phyloP scores from a whole-genome alignment of 2,888 invertebrate genomes.

The Xestia xanthographa region DNA sequence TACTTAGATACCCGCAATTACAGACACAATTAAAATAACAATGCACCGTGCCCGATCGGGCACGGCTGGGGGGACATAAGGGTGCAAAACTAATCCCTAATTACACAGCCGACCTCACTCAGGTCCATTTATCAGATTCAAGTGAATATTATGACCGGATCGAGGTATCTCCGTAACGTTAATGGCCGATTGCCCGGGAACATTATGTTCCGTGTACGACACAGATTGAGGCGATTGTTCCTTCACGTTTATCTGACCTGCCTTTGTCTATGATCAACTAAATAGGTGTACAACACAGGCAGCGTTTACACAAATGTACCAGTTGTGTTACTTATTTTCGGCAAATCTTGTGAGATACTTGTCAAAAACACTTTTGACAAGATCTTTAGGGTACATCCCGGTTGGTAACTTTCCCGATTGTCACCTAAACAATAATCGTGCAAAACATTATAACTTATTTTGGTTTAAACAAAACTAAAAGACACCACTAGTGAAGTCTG shows the following conservation, averaged over 20 bases:
- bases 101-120: background rate
- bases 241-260: slow-evolving; percentile 5
- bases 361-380: background rate
- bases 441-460: background rate
- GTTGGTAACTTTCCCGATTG: too few relatives aligned
- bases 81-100: background rate
- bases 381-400: too few relatives aligned
- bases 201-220: slow-evolving; percentile 22
- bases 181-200: slow-evolving; percentile 18
- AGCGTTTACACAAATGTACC: background rate
- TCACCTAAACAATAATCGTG: too few relatives aligned
- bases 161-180: slow-evolving; percentile 3
- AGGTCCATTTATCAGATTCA: slow-evolving; percentile 8
- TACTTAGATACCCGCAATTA: too few relatives aligned
- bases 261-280: background rate
- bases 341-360: background rate
- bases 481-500: background rate
- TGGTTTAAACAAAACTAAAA: background rate
- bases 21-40: too few relatives aligned
- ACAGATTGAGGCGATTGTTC: slow-evolving; percentile 28
- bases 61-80: too few relatives aligned
- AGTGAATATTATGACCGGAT: slow-evolving; percentile 17
- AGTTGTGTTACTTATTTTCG: background rate
- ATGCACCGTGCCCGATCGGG: too few relatives aligned
- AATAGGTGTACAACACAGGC: background rate